phyloP scores from a whole-genome alignment of 2,113 vertebrate genomes.

The Malaclemys terrapin region DNA sequence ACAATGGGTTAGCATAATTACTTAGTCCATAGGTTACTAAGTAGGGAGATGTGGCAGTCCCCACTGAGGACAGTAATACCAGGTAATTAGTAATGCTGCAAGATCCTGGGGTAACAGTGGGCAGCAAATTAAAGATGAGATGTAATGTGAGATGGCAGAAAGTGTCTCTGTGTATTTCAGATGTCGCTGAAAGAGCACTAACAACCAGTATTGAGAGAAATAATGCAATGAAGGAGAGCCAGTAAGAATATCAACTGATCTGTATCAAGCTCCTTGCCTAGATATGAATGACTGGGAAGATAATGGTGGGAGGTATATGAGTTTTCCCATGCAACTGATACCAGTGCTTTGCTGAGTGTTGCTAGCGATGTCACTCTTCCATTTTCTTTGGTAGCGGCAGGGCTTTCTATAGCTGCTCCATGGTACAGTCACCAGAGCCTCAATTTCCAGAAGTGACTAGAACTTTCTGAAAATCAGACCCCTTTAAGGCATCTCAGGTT shows the following conservation, averaged over 20 bases:
- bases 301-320: neutral
- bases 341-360: neutral
- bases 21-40: neutral
- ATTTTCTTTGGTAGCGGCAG: neutral
- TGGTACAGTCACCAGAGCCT: neutral
- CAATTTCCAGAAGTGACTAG: neutral
- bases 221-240: neutral
- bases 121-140: no score
- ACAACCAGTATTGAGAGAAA: neutral
- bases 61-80: no score
- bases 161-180: neutral
- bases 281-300: neutral
- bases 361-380: neutral
- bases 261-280: neutral
- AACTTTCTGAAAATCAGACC: neutral
- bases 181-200: neutral
- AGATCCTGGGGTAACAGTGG: neutral
- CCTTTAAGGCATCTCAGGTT: rapidly evolving
- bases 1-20: neutral
- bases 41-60: neutral
- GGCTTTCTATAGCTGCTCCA: neutral
- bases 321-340: neutral
- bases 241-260: neutral
- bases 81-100: neutral
- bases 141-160: neutral